Evolutionary conservation across 2,797 vertebrate species (phyloP).

Genomic region (Trachops cirrhosus): DNA sequence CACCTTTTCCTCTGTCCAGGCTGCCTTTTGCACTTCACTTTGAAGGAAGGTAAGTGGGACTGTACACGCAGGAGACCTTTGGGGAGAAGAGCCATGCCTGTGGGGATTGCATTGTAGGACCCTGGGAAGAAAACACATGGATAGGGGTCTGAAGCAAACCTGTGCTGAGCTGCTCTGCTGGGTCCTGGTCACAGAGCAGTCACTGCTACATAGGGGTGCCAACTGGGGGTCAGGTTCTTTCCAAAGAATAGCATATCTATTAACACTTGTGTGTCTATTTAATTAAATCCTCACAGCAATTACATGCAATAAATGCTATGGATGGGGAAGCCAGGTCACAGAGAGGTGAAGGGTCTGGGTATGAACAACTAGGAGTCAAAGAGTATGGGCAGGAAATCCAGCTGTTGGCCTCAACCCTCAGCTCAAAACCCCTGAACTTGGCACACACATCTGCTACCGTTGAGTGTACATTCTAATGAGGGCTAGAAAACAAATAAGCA

Average conservation of each 20-base stretch:
- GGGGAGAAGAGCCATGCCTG: neutral
- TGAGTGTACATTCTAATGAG: neutral
- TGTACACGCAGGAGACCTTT: neutral
- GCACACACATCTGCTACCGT: no score
- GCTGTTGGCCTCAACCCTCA: neutral
- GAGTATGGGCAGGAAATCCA: no score
- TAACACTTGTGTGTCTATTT: neutral
- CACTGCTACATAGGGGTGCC: neutral
- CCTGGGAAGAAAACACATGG: neutral
- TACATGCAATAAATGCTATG: neutral
- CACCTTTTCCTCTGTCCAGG: neutral
- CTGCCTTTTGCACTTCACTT: neutral
- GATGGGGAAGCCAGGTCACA: neutral
- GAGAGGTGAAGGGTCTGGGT: neutral
- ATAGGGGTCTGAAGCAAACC: neutral
- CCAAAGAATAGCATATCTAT: neutral
- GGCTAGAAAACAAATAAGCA: neutral
- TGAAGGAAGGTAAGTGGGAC: neutral
- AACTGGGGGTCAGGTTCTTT: neutral
- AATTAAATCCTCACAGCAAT: neutral
- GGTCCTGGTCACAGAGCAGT: neutral
- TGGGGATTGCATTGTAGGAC: neutral
- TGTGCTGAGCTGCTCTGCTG: neutral
- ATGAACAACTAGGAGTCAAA: neutral
- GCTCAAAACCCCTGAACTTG: accelerated